Base-by-base conservation (phyloP, 2,113 vertebrate genomes). In the Gobiocypris rarus region DNA sequence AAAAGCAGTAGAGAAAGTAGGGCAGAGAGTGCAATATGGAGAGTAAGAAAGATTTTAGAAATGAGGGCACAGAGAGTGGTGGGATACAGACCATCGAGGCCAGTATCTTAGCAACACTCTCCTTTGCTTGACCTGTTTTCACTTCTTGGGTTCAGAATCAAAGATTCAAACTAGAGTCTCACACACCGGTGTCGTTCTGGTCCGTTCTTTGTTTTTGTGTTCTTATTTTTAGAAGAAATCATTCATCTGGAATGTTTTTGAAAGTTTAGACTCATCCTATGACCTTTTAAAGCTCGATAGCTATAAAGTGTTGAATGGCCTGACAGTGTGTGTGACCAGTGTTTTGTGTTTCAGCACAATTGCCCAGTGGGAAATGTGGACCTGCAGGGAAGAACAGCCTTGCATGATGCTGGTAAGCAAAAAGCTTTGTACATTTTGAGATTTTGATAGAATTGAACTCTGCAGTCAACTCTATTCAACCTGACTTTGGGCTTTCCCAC, bases 321-420 rank as follows among this genome's bases (percentile, higher is more conserved):
- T 78, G 24, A 15, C 5, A 61, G 24, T 70, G 28, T 22, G 34
- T 31, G 7, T 86, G 58, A 58, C 54, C 1, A 50, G 43, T 88
- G 7, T 75, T 89, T 88, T 81, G 90, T 90, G 88, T 89, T 82
- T 87, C 90, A 99, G 98, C 96, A 97, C 91, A 98, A 96, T 41
- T 97, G 96, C 89, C 97, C 98, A 1, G 97, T 97, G 0, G 98
- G 98, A 87, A 98, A 97, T 2, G 93, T 94, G 88, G 98, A 99
- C 92, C 94, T 97, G 19, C 97, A 98, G 81, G 97, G 98, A 34
- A 95, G 96, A 88, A 97, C 97, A 0, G 96, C 98, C 28, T 94
- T 99, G 48, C 98, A 99, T 24, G 97, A 99, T 88, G 98, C 98
- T 71, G 97, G 98, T 99, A 84, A 93, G 92, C 63, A 71, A 61